Conservation (phyloP, 2,797 vertebrate genomes). For the Loriculus beryllinus region DNA sequence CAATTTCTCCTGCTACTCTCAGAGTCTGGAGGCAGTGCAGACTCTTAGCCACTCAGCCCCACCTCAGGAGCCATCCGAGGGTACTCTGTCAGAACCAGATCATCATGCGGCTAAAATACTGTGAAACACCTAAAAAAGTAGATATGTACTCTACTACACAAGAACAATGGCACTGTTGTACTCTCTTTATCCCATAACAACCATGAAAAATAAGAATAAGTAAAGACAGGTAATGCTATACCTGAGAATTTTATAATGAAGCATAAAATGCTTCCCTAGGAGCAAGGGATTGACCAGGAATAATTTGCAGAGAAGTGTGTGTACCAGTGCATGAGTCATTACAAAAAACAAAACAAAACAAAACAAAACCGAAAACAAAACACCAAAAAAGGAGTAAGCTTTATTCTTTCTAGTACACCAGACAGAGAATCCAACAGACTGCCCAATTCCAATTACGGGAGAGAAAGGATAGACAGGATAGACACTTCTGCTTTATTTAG, state of each 20-base stretch:
- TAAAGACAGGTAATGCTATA: neutral
- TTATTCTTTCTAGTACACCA: neutral
- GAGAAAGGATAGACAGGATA: neutral
- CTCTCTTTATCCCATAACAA: neutral
- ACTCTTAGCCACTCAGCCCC: neutral
- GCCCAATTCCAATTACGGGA: neutral
- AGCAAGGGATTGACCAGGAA: neutral
- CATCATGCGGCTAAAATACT: neutral
- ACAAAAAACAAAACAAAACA: neutral
- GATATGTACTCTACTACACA: neutral
- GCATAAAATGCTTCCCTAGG: neutral
- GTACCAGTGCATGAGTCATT: neutral
- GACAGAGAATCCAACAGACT: neutral
- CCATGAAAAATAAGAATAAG: neutral
- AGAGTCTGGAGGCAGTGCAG: neutral
- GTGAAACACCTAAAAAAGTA: neutral
- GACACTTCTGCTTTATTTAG: neutral
- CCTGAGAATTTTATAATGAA: neutral
- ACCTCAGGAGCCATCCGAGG: neutral
- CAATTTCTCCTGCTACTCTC: neutral
- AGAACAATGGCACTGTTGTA: neutral
- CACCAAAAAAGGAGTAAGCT: neutral
- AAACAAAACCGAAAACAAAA: no score
- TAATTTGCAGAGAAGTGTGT: neutral
- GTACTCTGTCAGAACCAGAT: neutral